A percentile compares a stretch with the other conserved stretches of the same genome.
phyloP scores from a whole-genome alignment of 2,113 vertebrate genomes.

The Boulengeromyrus knoepffleri region DNA sequence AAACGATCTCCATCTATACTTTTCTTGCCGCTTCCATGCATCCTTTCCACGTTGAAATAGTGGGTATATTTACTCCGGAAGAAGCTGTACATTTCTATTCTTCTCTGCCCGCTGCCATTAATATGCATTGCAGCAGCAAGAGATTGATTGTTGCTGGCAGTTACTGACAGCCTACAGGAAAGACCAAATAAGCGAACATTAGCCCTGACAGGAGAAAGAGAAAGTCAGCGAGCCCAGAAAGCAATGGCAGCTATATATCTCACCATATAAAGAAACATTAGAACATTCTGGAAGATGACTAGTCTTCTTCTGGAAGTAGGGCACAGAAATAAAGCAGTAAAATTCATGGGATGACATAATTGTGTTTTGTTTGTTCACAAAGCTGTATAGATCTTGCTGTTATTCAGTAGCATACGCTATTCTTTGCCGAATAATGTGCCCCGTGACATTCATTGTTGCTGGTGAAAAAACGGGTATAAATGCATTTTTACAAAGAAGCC shows the following conservation, averaged over 20 bases:
- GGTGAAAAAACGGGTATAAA: not conserved
- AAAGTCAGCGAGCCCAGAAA: not conserved
- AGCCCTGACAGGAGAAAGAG: not conserved
- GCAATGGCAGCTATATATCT: not conserved
- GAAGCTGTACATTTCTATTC: not conserved
- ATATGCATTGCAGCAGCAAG: not conserved
- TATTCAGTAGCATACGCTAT: not conserved
- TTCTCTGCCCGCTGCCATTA: not conserved
- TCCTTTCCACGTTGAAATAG: not conserved
- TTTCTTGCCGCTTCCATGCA: not conserved
- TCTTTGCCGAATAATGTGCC: not conserved
- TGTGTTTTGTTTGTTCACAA: not conserved
- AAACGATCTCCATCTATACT: not conserved
- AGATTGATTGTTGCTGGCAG: not conserved
- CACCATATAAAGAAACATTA: not conserved
- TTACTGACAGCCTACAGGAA: not conserved
- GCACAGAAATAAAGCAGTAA: not conserved
- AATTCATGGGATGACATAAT: not conserved
- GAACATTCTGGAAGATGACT: not conserved
- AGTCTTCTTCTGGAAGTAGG: not conserved
- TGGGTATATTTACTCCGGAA: not conserved
- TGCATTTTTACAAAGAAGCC: not conserved
- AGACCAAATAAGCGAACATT: not conserved
- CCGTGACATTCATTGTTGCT: not conserved
- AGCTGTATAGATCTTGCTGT: not conserved